Evolutionary conservation across 2,888 invertebrate species (phyloP).

Genomic region (Tridacna crocea): DNA sequence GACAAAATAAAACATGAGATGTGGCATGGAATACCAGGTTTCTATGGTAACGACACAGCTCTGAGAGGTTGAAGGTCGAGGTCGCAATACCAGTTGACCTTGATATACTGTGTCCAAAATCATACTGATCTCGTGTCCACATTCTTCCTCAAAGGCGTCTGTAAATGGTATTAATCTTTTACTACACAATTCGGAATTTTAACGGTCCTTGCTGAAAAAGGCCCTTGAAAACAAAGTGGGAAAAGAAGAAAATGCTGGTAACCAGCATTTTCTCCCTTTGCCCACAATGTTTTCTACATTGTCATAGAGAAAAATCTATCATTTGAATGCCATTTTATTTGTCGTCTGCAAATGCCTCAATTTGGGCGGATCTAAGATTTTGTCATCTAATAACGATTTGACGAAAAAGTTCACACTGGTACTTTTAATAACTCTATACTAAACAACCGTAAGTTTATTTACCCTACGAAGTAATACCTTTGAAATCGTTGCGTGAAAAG

Average conservation of each 20-base stretch:
- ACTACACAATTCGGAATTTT: neutral
- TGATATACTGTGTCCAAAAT: constrained; percentile 9
- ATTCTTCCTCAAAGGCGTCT: constrained; percentile 18
- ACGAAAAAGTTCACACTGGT: too few relatives aligned
- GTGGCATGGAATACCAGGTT: constrained; percentile 21
- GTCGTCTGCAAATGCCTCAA: too few relatives aligned
- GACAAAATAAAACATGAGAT: constrained; percentile 18
- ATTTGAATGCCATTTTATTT: too few relatives aligned
- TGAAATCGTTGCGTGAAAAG: too few relatives aligned
- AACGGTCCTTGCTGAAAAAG: neutral
- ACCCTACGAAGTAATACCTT: too few relatives aligned
- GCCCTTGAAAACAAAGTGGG: neutral
- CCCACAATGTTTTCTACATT: neutral
- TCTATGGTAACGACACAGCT: constrained; percentile 11
- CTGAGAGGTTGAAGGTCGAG: neutral
- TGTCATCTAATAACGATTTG: too few relatives aligned
- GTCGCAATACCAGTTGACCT: constrained; percentile 4
- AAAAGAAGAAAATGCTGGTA: constrained; percentile 3
- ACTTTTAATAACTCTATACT: too few relatives aligned
- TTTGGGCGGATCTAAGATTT: too few relatives aligned
- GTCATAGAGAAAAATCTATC: too few relatives aligned
- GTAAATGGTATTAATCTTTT: neutral
- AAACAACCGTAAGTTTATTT: too few relatives aligned
- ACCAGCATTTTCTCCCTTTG: constrained; percentile 3
- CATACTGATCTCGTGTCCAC: constrained; percentile 6